Conservation (phyloP, 2,888 invertebrate genomes). For the Drosophila kuntzei region DNA sequence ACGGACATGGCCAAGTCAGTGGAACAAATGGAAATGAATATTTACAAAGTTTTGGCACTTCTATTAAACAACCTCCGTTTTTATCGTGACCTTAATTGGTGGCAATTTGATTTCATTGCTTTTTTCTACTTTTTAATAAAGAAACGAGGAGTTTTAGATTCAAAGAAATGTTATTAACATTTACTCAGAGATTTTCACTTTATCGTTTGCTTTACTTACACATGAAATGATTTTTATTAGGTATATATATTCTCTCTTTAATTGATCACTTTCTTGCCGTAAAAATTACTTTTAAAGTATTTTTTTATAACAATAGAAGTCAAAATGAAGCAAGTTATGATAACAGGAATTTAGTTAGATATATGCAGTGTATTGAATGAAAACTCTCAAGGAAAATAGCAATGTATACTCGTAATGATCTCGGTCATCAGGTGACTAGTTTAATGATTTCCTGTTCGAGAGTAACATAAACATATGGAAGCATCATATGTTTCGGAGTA, state of each 20-base stretch:
- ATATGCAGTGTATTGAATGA: background rate
- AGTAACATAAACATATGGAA: background rate
- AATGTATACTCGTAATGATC: background rate
- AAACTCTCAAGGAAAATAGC: background rate
- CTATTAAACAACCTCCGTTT: background rate
- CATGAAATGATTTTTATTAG: too few relatives aligned
- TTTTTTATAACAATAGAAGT: background rate
- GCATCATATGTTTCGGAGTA: background rate
- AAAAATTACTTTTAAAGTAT: too few relatives aligned
- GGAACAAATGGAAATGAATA: conserved; percentile 11
- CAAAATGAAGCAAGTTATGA: background rate
- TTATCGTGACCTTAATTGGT: background rate
- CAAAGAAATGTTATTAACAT: too few relatives aligned
- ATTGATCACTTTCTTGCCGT: too few relatives aligned
- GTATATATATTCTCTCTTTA: too few relatives aligned
- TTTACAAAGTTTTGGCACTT: conserved; percentile 4
- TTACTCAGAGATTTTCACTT: too few relatives aligned
- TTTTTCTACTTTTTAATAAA: too few relatives aligned
- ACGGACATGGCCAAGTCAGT: background rate
- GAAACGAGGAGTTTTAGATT: too few relatives aligned
- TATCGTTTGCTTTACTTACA: too few relatives aligned
- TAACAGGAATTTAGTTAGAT: background rate
- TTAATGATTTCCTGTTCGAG: background rate
- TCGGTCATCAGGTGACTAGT: background rate
- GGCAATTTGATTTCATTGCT: too few relatives aligned